Conservation (phyloP, 2,113 vertebrate species). For the Trogon melanurus region DNA sequence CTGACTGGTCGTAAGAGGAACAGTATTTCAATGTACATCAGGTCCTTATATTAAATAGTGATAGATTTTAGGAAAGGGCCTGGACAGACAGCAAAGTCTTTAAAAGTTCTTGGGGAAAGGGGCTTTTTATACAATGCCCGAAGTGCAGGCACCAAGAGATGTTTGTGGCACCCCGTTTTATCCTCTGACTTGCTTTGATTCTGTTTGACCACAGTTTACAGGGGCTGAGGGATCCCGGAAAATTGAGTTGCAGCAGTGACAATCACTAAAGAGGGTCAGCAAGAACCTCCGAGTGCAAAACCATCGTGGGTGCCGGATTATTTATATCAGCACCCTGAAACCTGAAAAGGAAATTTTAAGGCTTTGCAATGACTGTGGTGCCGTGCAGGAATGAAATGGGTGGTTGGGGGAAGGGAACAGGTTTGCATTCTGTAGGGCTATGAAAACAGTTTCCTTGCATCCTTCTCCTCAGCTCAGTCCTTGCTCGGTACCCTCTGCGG, state of each 20-base stretch:
- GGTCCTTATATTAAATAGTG: not conserved
- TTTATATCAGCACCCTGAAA: not conserved
- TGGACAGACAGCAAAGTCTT: not conserved
- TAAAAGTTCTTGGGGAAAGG: not conserved
- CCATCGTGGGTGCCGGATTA: not conserved
- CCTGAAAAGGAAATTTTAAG: conserved; percentile 19
- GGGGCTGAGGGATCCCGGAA: not conserved
- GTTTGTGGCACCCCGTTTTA: not conserved
- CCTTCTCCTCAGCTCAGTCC: conserved; percentile 72
- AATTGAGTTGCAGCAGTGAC: not conserved
- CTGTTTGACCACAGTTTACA: not conserved
- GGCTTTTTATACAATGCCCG: not conserved
- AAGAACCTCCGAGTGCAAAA: not conserved
- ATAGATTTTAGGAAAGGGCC: not conserved
- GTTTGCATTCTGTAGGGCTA: conserved; percentile 58
- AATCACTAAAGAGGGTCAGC: conserved; percentile 7
- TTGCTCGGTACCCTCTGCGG: conserved; percentile 76
- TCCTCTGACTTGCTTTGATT: not conserved
- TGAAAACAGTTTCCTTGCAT: conserved; percentile 49
- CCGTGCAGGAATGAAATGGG: not conserved
- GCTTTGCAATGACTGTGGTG: conserved; percentile 39
- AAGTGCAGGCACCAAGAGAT: not conserved
- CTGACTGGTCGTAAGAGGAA: not conserved
- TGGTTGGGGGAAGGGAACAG: conserved; percentile 16
- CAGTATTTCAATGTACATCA: not conserved